These are phyloP conservation scores for Rhopilema esculentum DNA, from an alignment of 30 jellyfish, hydroid and myxozoan species.

Conservation along the genomic window DNA sequence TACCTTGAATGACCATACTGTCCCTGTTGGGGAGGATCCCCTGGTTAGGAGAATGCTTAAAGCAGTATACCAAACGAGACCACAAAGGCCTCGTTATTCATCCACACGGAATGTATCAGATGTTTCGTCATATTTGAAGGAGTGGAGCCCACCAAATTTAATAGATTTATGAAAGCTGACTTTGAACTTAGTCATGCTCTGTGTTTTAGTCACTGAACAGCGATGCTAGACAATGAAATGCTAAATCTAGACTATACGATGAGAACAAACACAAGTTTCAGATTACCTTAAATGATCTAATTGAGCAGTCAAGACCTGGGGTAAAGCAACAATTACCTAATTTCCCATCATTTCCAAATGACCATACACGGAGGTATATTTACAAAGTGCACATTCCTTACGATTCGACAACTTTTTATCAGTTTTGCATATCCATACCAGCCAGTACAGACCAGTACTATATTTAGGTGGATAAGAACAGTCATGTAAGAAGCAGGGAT, in stretches of 20 bases:
- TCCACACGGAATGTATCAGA: not conserved
- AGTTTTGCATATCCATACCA: slow-evolving; percentile 7
- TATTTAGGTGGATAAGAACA: slow-evolving; percentile 3
- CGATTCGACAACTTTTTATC: not conserved
- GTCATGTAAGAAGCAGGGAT: not conserved
- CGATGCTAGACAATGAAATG: slow-evolving; percentile 10
- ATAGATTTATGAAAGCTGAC: not conserved
- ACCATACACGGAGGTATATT: not conserved
- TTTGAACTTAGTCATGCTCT: not conserved
- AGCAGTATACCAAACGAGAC: too few relatives aligned
- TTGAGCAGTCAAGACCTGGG: not conserved
- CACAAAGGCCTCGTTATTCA: too few relatives aligned
- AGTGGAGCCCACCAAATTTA: slow-evolving; percentile 10
- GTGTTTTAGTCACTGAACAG: slow-evolving; percentile 1
- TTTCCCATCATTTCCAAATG: not conserved
- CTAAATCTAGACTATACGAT: not conserved
- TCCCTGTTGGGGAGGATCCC: too few relatives aligned
- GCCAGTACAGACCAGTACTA: slow-evolving; percentile 12
- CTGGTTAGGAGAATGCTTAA: too few relatives aligned
- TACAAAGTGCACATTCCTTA: not conserved
- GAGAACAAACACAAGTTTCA: not conserved
- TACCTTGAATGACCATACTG: too few relatives aligned
- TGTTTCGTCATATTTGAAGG: not conserved
- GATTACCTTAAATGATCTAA: not conserved
- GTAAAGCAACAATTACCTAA: not conserved